These are phyloP conservation scores for Salvelinus fontinalis DNA, from an alignment of 2,113 vertebrate genomes.

Conservation along the genomic window DNA sequence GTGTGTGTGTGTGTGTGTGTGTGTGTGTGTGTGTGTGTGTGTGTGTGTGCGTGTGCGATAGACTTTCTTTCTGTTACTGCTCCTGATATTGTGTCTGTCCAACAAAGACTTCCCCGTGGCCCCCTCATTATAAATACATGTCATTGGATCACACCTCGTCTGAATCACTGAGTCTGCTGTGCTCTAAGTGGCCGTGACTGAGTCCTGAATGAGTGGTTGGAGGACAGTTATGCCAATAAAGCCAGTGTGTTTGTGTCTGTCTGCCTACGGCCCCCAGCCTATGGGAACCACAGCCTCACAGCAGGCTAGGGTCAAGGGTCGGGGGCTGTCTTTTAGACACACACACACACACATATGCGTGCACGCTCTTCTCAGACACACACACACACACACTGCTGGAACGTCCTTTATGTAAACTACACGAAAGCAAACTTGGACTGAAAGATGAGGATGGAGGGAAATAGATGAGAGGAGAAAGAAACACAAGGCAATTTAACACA, in stretches of 20 bases:
- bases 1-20: too few species aligned
- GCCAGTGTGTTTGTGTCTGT: constrained; percentile 43
- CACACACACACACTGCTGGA: constrained; percentile 1
- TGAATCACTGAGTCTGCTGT: constrained; percentile 73
- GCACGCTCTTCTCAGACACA: constrained; percentile 7
- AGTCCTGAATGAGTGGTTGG: constrained; percentile 76
- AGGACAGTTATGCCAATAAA: constrained; percentile 67
- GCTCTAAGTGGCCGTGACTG: constrained; percentile 77
- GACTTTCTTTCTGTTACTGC: constrained; percentile 21
- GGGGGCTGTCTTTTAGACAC: constrained; percentile 35
- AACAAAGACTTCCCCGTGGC: constrained; percentile 72
- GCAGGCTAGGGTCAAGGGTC: constrained; percentile 57
- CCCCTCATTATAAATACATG: constrained; percentile 77
- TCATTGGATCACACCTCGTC: constrained; percentile 77
- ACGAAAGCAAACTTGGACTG: constrained; percentile 7
- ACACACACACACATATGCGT: constrained; percentile 12
- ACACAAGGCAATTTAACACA: too few species aligned
- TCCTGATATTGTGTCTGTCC: constrained; percentile 65
- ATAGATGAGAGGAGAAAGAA: neutral
- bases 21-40: too few species aligned
- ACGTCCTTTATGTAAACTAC: neutral
- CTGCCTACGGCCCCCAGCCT: constrained; percentile 46
- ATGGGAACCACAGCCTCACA: constrained; percentile 66
- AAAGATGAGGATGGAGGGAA: neutral
- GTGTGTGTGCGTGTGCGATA: neutral